These are phyloP conservation scores for Petrocephalus microphthalmus DNA, from an alignment of 2,113 vertebrate genomes.

Conservation along the genomic window DNA sequence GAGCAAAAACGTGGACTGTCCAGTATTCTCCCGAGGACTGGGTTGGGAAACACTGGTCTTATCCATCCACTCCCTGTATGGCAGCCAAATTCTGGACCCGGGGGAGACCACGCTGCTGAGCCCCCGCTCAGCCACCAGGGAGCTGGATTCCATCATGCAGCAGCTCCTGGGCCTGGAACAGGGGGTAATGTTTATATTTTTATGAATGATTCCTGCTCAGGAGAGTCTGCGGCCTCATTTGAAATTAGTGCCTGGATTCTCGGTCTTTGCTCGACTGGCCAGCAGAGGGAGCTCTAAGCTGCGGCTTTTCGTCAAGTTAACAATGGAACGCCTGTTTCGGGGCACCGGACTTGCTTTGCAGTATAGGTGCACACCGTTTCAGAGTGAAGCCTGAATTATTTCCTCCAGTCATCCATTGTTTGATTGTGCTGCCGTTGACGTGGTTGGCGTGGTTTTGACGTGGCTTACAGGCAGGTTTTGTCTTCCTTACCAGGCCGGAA, in stretches of 20 bases:
- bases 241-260: not conserved
- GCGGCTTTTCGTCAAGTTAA: not conserved
- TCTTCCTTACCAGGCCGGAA: not conserved
- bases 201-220: not conserved
- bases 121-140: slow-evolving; percentile 46
- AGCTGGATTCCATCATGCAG: slow-evolving; percentile 58
- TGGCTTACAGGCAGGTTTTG: not conserved
- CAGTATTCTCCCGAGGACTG: no score
- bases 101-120: slow-evolving; percentile 28
- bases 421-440: not conserved
- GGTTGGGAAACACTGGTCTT: not conserved
- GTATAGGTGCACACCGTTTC: not conserved
- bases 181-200: slow-evolving; percentile 36
- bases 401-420: not conserved
- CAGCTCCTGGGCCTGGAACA: slow-evolving; percentile 49
- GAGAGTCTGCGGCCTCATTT: not conserved
- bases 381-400: not conserved
- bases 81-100: slow-evolving; percentile 46
- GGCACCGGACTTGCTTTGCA: not conserved
- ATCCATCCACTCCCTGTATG: slow-evolving; percentile 17
- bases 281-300: slow-evolving; percentile 49
- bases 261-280: slow-evolving; percentile 15
- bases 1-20: no score
- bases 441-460: no score
- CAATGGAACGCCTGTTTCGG: not conserved